phyloP scores from a whole-genome alignment of 2,888 invertebrate genomes.

The Tetragnatha montana region DNA sequence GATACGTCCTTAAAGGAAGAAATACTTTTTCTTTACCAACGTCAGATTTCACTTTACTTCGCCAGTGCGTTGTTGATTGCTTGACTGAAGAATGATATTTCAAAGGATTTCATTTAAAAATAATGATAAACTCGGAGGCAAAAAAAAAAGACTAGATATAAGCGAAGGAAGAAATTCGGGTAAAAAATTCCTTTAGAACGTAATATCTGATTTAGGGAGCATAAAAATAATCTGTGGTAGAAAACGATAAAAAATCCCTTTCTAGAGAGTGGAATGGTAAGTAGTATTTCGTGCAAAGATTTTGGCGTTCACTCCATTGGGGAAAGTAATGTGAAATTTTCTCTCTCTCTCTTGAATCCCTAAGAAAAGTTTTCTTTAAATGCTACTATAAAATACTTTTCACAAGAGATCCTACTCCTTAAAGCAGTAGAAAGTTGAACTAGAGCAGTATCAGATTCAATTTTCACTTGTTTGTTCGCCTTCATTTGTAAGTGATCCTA shows the following conservation, averaged over 20 bases:
- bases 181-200: conserved; percentile 5
- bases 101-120: conserved; percentile 33
- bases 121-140: neutral
- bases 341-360: neutral
- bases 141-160: neutral
- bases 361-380: neutral
- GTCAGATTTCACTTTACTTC: conserved; percentile 25
- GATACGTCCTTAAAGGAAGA: conserved; percentile 16
- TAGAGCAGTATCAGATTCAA: neutral
- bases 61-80: conserved; percentile 38
- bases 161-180: neutral
- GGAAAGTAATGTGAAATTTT: neutral
- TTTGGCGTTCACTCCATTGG: neutral
- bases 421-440: neutral
- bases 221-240: conserved; percentile 16
- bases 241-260: neutral
- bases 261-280: neutral
- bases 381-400: neutral
- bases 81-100: conserved; percentile 9
- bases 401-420: neutral
- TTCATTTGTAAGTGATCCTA: no score
- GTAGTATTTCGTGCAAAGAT: neutral
- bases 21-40: conserved; percentile 14
- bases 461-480: neutral
- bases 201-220: conserved; percentile 14